Base-by-base conservation (phyloP, 2,113 vertebrate species). In the Odocoileus hemionus region DNA sequence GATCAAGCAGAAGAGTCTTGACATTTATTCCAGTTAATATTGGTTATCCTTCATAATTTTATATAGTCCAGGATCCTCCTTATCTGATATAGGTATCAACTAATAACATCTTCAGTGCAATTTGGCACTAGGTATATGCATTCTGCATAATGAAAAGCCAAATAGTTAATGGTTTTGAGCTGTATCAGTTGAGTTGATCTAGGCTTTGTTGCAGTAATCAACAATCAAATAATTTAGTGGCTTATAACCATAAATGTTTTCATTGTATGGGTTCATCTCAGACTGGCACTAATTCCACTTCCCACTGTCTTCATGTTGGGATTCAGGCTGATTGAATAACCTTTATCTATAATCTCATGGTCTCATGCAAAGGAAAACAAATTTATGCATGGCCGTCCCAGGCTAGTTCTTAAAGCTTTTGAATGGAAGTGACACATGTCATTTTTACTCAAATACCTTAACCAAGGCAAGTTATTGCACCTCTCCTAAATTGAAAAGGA, bases 361-460 rank as follows among this genome's bases (percentile, higher is more conserved):
- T 50, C 4, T n/a, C 13, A 1, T 26, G 36, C 17, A 70, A 90
- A 47, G 5, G 1, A 25, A 19, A 30, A 45, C 5, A 36, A 43
- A 74, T 43, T 25, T 43, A 43, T 21, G 0, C 6, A 9, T 23
- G 1, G 0, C 16, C 33, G n/a, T n/a, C 21, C 11, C 47, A 6
- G 10, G 21, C 19, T 45, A 52, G 1, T 6, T 84, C 52, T 36
- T n/a, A 23, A 47, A 82, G 0, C 0, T 67, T 76, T 13, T 64
- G 11, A 50, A 19, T 57, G 21, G 6, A 88, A 88, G 21, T 26
- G 5, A 1, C 13, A 14, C 1, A 1, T 50, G 21, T 7, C 19
- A 17, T 43, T 60, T 88, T 67, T 36, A 60, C 6, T 33, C 33
- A 91, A 70, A 79, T 79, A 33, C 28, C 36, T 85, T 58, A 74